These are phyloP conservation scores for Actenoides lindsayi DNA, from an alignment of 2,113 vertebrate species.

Conservation along the genomic window DNA sequence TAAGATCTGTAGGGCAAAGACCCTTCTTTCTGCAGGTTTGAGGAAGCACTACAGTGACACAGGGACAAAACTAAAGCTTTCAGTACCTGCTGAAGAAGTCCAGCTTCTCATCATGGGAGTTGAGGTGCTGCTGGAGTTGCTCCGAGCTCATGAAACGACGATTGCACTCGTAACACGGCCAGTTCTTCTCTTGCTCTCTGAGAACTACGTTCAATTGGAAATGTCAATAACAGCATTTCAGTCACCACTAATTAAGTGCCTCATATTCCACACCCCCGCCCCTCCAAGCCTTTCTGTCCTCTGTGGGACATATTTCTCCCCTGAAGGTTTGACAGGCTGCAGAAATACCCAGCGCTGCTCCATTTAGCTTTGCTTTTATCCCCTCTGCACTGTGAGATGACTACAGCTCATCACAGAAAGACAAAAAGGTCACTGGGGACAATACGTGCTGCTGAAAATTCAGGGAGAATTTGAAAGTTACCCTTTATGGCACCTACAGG, in stretches of 20 bases:
- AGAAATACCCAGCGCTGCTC: neutral
- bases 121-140: constrained; percentile 96
- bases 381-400: neutral
- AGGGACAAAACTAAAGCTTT: neutral
- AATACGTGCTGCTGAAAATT: neutral
- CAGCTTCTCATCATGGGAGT: constrained; percentile 96
- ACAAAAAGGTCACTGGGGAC: neutral
- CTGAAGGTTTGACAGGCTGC: neutral
- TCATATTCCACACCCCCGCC: neutral
- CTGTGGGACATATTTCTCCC: neutral
- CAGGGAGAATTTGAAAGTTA: neutral
- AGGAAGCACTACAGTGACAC: neutral
- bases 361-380: neutral
- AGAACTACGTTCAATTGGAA: constrained; percentile 74
- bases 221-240: neutral
- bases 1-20: neutral
- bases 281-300: neutral
- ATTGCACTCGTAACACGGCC: constrained; percentile 97
- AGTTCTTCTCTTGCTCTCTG: constrained; percentile 96
- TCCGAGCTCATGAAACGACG: constrained; percentile 96
- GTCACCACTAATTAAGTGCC: neutral
- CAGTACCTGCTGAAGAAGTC: constrained; percentile 88
- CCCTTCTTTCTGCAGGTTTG: neutral
- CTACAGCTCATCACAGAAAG: neutral
- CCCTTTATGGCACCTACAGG: neutral